Evolutionary conservation across 1,140 invertebrate species (phyloP), one percentile per base, ranked within the genome.

Genomic region (Pteromalus puparum): DNA sequence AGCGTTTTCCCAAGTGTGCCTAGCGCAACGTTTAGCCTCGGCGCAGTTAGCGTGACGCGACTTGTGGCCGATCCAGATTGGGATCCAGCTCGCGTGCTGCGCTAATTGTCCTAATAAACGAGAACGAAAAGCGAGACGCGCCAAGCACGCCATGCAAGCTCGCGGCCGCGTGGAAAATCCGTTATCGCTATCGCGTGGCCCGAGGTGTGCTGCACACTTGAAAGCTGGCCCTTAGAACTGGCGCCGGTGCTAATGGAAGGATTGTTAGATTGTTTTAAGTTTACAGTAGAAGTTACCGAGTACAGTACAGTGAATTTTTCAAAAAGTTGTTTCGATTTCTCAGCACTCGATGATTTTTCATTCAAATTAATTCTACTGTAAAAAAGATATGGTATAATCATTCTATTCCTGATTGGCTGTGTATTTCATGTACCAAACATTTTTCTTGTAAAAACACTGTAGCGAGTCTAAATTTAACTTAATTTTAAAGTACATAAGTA

Each of bases 21-120:
- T 12, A 30, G 68, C 68, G 68, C 68, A 28, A n/a, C 13, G 15
- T 70, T 28, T 15, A 70, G 26, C 68, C 26, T 13, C 24, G 24
- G 26, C 4, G 26, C 26, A 70, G 67, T 30, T 70, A 18, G 28
- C 28, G 26, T 74, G 9, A 18, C 72, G 72, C 38, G 72, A 74
- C 72, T 74, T 21, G 15, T 10, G 70, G 10, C 70, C 6, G 15
- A 24, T 73, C 26, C 18, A 76, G 74, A 76, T 76, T 48, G 74
- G 74, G 30, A 76, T 53, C 42, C 74, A 48, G 61, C 76, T 79
- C 76, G 76, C 76, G 76, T 79, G 76, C 48, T 24, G 46, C 18
- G 28, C 76, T 79, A 79, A 79, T 79, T 79, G 76, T 79, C 76
- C 61, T 67, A 65, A 79, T 79, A 79, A 79, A 79, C 48, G 61